phyloP scores from a whole-genome alignment of 2,888 invertebrate species.

The Drosophila demipolita region DNA sequence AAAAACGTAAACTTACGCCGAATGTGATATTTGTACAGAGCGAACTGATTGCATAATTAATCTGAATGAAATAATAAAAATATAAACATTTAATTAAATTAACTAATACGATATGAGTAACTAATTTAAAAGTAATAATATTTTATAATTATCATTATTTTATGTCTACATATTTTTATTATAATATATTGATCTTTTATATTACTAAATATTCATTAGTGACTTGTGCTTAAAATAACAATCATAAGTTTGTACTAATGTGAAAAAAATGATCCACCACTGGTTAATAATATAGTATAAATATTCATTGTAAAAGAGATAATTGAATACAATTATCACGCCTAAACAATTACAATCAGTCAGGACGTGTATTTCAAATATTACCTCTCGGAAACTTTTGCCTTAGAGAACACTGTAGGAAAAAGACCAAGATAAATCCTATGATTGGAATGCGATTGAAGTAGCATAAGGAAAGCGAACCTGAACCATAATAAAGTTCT shows the following conservation, averaged over 20 bases:
- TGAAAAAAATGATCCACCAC: background rate
- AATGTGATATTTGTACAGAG: background rate
- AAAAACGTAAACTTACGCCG: background rate
- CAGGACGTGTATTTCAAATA: background rate
- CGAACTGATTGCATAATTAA: background rate
- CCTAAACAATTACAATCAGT: background rate
- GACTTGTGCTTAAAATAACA: background rate
- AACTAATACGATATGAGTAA: background rate
- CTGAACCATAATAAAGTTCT: background rate
- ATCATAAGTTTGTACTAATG: background rate
- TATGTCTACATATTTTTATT: too few relatives aligned
- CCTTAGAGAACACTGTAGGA: too few relatives aligned
- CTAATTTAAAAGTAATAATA: background rate
- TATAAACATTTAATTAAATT: background rate
- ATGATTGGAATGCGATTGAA: background rate
- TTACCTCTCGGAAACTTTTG: background rate
- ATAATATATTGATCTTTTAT: too few relatives aligned
- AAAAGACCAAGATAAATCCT: background rate
- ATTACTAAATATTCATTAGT: background rate
- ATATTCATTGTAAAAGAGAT: background rate
- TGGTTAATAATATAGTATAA: background rate
- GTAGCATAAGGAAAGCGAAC: background rate
- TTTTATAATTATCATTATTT: too few relatives aligned
- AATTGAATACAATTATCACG: background rate
- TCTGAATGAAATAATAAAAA: background rate